Conservation (phyloP, 2,888 invertebrate species). For the Lasioglossum pauxillum region DNA sequence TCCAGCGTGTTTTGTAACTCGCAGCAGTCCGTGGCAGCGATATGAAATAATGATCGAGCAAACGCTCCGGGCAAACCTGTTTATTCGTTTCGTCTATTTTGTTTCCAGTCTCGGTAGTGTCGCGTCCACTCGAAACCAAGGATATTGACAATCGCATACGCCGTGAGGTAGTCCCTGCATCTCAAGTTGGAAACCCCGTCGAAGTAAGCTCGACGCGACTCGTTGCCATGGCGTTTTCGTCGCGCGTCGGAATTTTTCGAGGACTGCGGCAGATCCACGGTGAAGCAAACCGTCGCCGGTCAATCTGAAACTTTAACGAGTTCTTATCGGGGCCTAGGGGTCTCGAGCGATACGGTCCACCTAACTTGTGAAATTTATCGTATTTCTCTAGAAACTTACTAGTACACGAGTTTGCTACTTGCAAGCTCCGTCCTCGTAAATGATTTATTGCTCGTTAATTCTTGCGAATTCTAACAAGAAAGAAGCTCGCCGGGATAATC, state of each 20-base stretch:
- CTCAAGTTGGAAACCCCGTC: conserved; percentile 24
- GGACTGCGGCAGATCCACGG: background rate
- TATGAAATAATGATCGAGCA: background rate
- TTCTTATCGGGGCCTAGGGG: conserved; percentile 29
- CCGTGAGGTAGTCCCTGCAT: background rate
- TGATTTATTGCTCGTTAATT: background rate
- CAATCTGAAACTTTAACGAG: conserved; percentile 52
- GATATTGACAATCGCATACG: conserved; percentile 30
- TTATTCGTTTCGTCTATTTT: background rate
- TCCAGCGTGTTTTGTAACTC: background rate
- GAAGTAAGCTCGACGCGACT: conserved; percentile 16
- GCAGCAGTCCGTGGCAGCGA: background rate
- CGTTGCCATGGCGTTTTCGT: conserved; percentile 30
- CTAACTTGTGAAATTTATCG: background rate
- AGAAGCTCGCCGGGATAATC: background rate
- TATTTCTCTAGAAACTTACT: background rate
- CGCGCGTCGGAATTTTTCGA: conserved; percentile 15
- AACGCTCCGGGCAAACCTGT: background rate
- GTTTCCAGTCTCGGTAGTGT: background rate
- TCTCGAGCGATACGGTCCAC: background rate
- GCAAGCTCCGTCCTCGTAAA: background rate
- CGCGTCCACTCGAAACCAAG: conserved; percentile 3
- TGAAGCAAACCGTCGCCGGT: conserved; percentile 16
- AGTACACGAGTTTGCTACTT: background rate
- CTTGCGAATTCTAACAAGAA: background rate